A percentile compares a stretch with the other conserved stretches of the same genome.
These are phyloP conservation scores for Coenobita brevimanus DNA, from an alignment of 1,140 invertebrate species.

Conservation along the genomic window DNA sequence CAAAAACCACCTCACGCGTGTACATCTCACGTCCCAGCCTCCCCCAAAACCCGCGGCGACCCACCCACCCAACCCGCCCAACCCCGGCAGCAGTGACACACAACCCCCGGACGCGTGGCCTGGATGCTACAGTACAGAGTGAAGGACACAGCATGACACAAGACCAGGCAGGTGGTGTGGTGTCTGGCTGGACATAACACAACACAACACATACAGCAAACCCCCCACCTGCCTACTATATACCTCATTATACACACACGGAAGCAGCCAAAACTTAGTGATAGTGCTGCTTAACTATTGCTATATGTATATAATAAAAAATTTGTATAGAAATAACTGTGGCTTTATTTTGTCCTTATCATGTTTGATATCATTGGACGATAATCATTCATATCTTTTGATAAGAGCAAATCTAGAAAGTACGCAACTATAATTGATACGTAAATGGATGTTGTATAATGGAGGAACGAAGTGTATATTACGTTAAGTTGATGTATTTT, in stretches of 20 bases:
- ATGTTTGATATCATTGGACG: no score
- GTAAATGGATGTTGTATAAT: no score
- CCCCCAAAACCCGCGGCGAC: neutral
- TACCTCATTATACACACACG: slow-evolving; percentile 31
- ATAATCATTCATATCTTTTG: no score
- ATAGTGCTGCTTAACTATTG: slow-evolving; percentile 23
- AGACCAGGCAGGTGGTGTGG: no score
- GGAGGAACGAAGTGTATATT: no score
- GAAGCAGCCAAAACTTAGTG: slow-evolving; percentile 8
- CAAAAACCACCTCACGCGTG: slow-evolving; percentile 77
- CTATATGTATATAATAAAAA: slow-evolving; percentile 33
- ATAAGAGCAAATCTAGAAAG: no score
- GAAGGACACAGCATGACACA: no score
- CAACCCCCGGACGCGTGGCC: no score
- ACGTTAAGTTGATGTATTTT: no score
- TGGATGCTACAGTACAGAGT: no score
- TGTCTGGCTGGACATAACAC: no score
- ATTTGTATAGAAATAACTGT: slow-evolving; percentile 6
- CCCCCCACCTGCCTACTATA: neutral
- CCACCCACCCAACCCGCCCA: neutral
- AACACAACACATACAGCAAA: neutral
- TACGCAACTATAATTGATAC: no score
- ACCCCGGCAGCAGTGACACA: neutral
- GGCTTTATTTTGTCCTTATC: neutral
- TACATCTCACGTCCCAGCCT: slow-evolving; percentile 20